Percentiles rank a stretch among this genome's conserved stretches.
These are phyloP conservation scores for Phytoseiulus persimilis DNA, from an alignment of 2,888 invertebrate genomes.

Conservation along the genomic window DNA sequence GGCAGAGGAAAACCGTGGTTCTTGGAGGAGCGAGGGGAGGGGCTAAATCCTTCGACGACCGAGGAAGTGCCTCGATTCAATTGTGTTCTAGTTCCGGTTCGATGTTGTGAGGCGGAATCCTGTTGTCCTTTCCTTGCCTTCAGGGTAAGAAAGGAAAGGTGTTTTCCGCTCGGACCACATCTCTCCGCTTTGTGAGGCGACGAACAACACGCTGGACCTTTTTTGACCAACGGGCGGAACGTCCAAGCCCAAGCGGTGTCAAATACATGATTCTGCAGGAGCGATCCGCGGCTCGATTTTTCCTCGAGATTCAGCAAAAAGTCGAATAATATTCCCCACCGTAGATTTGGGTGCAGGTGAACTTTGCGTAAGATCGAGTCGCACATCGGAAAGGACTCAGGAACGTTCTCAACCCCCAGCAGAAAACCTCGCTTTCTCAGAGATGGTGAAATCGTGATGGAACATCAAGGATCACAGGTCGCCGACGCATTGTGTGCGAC, in stretches of 20 bases:
- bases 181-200: neutral
- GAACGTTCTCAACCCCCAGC: neutral
- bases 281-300: too few relatives aligned
- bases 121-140: neutral
- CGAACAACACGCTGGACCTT: neutral
- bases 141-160: neutral
- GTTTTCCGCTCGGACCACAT: conserved; percentile 5
- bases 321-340: too few relatives aligned
- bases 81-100: neutral
- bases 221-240: neutral
- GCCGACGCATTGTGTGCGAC: neutral
- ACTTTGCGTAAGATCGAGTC: too few relatives aligned
- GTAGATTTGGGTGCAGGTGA: too few relatives aligned
- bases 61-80: neutral
- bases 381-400: too few relatives aligned
- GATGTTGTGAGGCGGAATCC: neutral
- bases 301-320: too few relatives aligned
- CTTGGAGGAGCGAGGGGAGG: neutral
- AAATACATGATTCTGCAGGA: too few relatives aligned
- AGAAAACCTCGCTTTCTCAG: neutral
- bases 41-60: conserved; percentile 5
- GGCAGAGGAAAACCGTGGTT: neutral
- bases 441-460: neutral
- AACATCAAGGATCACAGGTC: neutral
- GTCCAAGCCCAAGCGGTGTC: too few relatives aligned